phyloP scores from a whole-genome alignment of 2,888 invertebrate species.

The Lasioglossum calceatum region DNA sequence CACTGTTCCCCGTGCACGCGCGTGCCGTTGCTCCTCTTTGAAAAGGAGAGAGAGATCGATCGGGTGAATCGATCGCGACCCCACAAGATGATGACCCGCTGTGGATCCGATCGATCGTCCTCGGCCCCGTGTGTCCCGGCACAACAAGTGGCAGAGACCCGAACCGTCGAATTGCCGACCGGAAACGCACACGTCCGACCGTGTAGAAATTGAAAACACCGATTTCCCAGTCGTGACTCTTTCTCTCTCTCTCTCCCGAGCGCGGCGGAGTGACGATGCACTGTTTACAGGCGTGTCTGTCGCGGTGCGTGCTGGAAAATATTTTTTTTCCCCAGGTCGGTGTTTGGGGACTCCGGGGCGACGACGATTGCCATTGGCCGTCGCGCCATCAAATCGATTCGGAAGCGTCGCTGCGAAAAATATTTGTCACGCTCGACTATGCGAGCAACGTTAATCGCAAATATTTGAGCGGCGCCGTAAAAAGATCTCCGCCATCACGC shows the following conservation, averaged over 20 bases:
- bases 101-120: slow-evolving; percentile 26
- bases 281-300: slow-evolving; percentile 42
- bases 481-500: slow-evolving; percentile 15
- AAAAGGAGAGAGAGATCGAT: neutral
- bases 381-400: slow-evolving; percentile 16
- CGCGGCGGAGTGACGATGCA: slow-evolving; percentile 31
- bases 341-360: slow-evolving; percentile 18
- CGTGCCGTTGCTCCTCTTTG: slow-evolving; percentile 32
- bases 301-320: slow-evolving; percentile 32
- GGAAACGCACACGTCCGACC: slow-evolving; percentile 35
- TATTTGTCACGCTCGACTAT: slow-evolving; percentile 18
- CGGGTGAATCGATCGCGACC: neutral
- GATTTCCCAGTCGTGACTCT: slow-evolving; percentile 17
- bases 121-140: neutral
- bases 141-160: slow-evolving; percentile 52
- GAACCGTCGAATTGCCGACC: slow-evolving; percentile 7
- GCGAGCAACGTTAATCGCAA: neutral
- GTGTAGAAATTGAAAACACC: slow-evolving; percentile 56
- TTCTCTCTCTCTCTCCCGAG: neutral
- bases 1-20: slow-evolving; percentile 49
- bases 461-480: slow-evolving; percentile 16
- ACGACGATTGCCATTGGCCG: slow-evolving; percentile 19
- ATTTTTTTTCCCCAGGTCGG: neutral
- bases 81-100: slow-evolving; percentile 40
- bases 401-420: slow-evolving; percentile 12